phyloP scores from a whole-genome alignment of 2,113 vertebrate species.

The Tupaia tana region DNA sequence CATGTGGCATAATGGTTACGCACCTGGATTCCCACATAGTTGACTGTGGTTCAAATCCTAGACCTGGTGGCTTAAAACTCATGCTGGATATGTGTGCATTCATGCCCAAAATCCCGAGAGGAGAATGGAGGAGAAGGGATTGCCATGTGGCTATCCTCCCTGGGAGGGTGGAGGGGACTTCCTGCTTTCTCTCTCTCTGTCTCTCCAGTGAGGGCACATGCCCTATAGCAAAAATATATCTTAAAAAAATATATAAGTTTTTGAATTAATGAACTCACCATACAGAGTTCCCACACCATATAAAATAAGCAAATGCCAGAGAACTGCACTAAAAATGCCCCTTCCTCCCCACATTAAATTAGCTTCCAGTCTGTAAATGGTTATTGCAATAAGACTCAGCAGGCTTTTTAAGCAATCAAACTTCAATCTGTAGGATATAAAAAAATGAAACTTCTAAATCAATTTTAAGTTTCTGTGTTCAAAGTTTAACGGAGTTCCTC shows the following conservation, averaged over 20 bases:
- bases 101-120: too few species aligned
- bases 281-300: slow-evolving; percentile 44
- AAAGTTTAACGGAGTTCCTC: background rate
- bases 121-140: too few species aligned
- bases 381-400: slow-evolving; percentile 44
- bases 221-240: too few species aligned
- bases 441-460: background rate
- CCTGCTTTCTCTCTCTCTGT: too few species aligned
- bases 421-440: background rate
- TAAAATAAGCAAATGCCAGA: background rate
- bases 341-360: background rate
- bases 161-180: too few species aligned
- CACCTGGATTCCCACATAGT: too few species aligned
- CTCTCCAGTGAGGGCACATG: too few species aligned
- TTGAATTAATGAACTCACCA: slow-evolving; percentile 65
- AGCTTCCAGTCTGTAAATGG: slow-evolving; percentile 31
- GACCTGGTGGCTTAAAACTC: too few species aligned
- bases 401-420: background rate
- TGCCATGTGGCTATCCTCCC: too few species aligned
- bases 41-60: too few species aligned
- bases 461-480: background rate
- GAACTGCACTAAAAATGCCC: slow-evolving; percentile 65
- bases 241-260: background rate
- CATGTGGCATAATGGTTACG: too few species aligned
- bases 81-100: too few species aligned